A percentile compares a stretch with the other conserved stretches of the same genome.
These are phyloP conservation scores for Ischnus inquisitorius DNA, from an alignment of 2,888 invertebrate genomes.

Conservation along the genomic window DNA sequence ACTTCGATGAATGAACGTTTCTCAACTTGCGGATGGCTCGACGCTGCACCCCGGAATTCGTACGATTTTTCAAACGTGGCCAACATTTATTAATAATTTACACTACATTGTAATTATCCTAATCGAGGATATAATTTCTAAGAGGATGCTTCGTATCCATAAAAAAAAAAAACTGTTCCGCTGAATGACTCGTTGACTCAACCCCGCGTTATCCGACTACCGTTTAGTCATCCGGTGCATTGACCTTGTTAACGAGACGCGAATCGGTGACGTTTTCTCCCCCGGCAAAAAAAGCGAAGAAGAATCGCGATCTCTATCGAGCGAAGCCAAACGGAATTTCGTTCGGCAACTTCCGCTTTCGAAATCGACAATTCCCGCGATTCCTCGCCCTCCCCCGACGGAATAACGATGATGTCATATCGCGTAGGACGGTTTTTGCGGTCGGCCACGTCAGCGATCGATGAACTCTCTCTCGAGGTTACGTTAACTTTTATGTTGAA, in stretches of 20 bases:
- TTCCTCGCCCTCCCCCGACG: neutral
- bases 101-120: no score
- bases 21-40: no score
- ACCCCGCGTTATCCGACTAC: no score
- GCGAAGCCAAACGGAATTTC: slow-evolving; percentile 18
- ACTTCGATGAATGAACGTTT: no score
- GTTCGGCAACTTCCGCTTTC: slow-evolving; percentile 32
- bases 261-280: slow-evolving; percentile 20
- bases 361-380: slow-evolving; percentile 30
- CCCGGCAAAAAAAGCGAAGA: neutral
- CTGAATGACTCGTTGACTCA: no score
- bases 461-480: slow-evolving; percentile 66
- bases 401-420: slow-evolving; percentile 29
- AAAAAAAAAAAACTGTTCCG: neutral
- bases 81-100: no score
- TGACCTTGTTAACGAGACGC: slow-evolving; percentile 13
- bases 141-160: no score
- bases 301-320: neutral
- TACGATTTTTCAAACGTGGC: no score
- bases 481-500: neutral
- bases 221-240: neutral
- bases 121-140: no score
- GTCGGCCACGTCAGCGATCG: slow-evolving; percentile 70
- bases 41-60: no score
- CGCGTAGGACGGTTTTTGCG: slow-evolving; percentile 67